Base-by-base conservation (phyloP, 2,797 vertebrate species). In the Gila robusta region DNA sequence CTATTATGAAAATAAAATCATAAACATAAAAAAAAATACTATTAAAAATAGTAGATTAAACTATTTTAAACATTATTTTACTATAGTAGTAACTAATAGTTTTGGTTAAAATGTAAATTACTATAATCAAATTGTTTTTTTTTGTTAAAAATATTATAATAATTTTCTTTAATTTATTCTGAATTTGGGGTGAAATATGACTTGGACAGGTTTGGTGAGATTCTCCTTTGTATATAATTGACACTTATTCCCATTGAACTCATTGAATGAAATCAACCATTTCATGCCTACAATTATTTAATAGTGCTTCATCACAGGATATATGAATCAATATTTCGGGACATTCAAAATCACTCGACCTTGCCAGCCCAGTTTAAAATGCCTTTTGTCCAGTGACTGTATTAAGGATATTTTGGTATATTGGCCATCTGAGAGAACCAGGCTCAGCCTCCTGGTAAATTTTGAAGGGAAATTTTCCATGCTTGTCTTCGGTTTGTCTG, bases 401-500 rank as follows among this genome's bases (percentile, higher is more conserved):
- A 37, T 17, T 41, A 39, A 66, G 35, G 28, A 23, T 23, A 56
- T 59, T 6, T 32, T 32, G 44, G 6, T 37, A 21, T 54, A 37
- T 82, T 64, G 26, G 9, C 56, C 76, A 32, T 54, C 16, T 69
- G 71, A 74, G 26, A 73, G 76, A 70, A 80, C 26, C 82, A 70
- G 82, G 37, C 49, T 26, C 26, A 16, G 49, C 62, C 17, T 78
- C 41, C 79, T 82, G 70, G 70, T 62, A 26, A 64, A 41, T 62
- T 71, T 28, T 21, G n/a, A 49, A 76, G 59, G n/a, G 62, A 52
- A 32, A 32, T 32, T 71, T 16, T 66, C 44, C 26, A 23, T 41
- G 32, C 44, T 44, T 23, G 6, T 84, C 23, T 54, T 78, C 35
- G 32, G 49, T 54, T n/a, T 84, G 86, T 66, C 44, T 84, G 87